Evolutionary conservation across 2,113 vertebrate genomes (phyloP), one percentile per base, ranked within the genome.

Genomic region (Balaeniceps rex): DNA sequence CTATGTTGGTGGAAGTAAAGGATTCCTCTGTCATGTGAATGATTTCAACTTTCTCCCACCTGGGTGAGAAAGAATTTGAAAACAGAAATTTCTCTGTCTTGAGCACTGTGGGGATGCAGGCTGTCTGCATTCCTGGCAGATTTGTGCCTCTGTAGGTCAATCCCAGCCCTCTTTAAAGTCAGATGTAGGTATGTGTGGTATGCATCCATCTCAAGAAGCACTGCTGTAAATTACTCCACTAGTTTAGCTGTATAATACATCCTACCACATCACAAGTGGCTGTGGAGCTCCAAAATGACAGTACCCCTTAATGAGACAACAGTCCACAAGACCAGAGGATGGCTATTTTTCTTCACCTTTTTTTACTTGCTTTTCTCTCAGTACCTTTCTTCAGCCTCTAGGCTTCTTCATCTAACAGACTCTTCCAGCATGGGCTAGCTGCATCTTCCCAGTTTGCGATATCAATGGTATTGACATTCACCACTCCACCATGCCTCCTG

Each of bases 151-250:
- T 3, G 1, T n/a, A 68, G 11, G 57, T 72, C 54, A 92, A 61
- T 46, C 51, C 54, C 40, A 80, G n/a, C 15, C 8, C 38, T 95
- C 75, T 76, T 80, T 69, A 80, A 96, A 66, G 78, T 70, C 82
- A 91, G 40, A 61, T 65, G 31, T 38, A 90, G 68, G 93, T 91
- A 97, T 95, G 96, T 19, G 8, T 66, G 96, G 92, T 82, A 97
- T 85, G 92, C 40, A 85, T 33, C 78, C 58, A 44, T 51, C 74
- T 64, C 1, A 1, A 79, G 69, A 79, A 65, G 52, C 33, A 51
- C 21, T 51, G 47, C 49, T 85, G 57, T 77, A 49, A 96, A 93
- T 88, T 77, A 65, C 70, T 88, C 7, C 40, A 80, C 52, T 69
- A 16, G 23, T 79, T 91, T 47, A 86, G 40, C 78, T 85, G 51